A percentile compares a stretch with the other conserved stretches of the same genome.
phyloP scores from a whole-genome alignment of 2,888 invertebrate species.

The Pheosia gnoma region DNA sequence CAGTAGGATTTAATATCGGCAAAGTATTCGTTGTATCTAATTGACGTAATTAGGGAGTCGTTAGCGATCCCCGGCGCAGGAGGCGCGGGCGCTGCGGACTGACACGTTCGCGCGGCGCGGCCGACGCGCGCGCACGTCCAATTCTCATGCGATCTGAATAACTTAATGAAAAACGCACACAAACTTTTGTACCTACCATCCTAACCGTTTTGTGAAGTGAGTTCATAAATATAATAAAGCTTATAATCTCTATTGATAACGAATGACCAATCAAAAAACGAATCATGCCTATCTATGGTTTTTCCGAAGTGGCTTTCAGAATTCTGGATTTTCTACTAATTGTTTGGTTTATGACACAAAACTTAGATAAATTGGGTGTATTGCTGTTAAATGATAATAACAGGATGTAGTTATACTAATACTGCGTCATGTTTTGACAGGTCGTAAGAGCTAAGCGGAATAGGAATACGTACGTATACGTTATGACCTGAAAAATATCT shows the following conservation, averaged over 20 bases:
- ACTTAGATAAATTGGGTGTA: constrained; percentile 4
- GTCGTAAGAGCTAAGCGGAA: background rate
- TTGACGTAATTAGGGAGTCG: constrained; percentile 64
- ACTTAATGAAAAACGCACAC: constrained; percentile 52
- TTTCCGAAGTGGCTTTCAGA: background rate
- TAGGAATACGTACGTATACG: background rate
- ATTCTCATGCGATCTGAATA: constrained; percentile 58
- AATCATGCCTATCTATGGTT: background rate
- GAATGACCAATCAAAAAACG: background rate
- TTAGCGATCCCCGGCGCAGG: constrained; percentile 41
- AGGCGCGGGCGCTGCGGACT: constrained; percentile 41
- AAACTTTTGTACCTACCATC: constrained; percentile 34
- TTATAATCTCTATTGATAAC: background rate
- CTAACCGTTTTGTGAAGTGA: background rate
- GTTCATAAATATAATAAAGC: background rate
- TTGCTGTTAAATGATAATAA: constrained; percentile 3
- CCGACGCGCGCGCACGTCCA: constrained; percentile 52
- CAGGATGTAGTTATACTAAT: constrained; percentile 5
- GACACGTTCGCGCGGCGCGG: constrained; percentile 49
- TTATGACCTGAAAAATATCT: background rate
- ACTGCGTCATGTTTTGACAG: background rate
- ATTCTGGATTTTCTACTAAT: background rate
- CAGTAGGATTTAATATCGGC: constrained; percentile 58
- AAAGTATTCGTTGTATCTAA: constrained; percentile 59
- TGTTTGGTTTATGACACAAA: background rate